Evolutionary conservation across 2,888 invertebrate genomes (phyloP), one percentile per base, ranked within the genome.

Genomic region (Phlogophora meticulosa): DNA sequence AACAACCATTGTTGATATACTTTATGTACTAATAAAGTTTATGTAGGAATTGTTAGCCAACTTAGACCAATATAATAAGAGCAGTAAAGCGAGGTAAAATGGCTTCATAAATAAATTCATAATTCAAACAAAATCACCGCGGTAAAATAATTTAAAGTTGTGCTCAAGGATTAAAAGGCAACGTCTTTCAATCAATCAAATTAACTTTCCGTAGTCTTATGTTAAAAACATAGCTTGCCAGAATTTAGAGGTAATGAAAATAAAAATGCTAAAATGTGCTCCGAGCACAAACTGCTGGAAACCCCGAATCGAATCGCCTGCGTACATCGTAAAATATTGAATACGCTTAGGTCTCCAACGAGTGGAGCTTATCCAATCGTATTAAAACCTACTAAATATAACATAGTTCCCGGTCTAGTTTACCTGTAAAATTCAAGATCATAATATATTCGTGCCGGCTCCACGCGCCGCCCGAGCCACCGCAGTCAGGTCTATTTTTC

Each of bases 401-500:
- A 74, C 67, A 70, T 58, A 75, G 64, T 80, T 75, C 56, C 64
- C 42, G 48, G 38, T 52, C 71, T 76, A 76, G 78, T 84, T 82
- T 85, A 86, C 86, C 84, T 80, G 83, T 78, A 83, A 84, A 86
- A 87, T 86, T 86, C 82, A 86, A 88, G 88, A 87, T 86, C 87
- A 86, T 87, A 87, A 86, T 87, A 87, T 87, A 89, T 88, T 84
- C 85, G 79, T 76, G 77, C 73, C 67, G 75, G 76, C 48, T 57
- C 65, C 78, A 77, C 75, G 64, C 69, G 72, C 73, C 59, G 72
- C 63, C 76, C 57, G 67, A 43, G 62, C 69, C 49, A 55, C 71
- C 75, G 72, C 78, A 79, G 82, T 82, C 86, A 81, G 83, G 79
- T 84, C 88, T 87, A 92, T 92, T 92, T 92, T 92, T 92, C 91